These are phyloP conservation scores for Coluber constrictor DNA, from an alignment of 2,797 vertebrate genomes.

Conservation along the genomic window DNA sequence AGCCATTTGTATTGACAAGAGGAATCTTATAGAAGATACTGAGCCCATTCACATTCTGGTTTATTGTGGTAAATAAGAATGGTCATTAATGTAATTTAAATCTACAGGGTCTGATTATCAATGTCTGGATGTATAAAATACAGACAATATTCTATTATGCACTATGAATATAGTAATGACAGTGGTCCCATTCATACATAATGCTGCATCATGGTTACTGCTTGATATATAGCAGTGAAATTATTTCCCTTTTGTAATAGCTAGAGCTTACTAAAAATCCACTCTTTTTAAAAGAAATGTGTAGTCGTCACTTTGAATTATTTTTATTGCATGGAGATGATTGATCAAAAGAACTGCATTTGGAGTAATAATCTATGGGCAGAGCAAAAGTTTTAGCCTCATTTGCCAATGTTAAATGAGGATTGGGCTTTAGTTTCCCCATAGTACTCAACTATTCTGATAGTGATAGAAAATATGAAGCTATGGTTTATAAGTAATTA, in stretches of 20 bases:
- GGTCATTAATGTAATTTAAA: neutral
- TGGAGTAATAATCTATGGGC: neutral
- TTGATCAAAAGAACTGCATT: neutral
- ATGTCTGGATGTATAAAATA: neutral
- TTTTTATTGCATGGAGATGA: neutral
- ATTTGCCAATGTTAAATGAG: neutral
- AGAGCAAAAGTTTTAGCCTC: neutral
- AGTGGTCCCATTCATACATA: neutral
- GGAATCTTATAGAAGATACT: neutral
- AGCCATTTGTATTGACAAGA: neutral
- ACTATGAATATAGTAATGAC: neutral
- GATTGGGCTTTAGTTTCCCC: neutral
- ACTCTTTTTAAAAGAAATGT: neutral
- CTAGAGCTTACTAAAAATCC: neutral
- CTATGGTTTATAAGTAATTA: neutral
- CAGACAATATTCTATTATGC: neutral
- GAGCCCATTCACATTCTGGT: neutral
- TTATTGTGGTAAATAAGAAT: neutral
- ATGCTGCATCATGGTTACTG: neutral
- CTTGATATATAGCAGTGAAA: neutral
- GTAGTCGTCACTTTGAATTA: neutral
- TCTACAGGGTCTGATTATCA: neutral
- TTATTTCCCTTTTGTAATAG: neutral
- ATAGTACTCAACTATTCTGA: neutral
- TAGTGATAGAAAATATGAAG: neutral